Conservation (phyloP, 2,797 vertebrate genomes). For the Hypotaenidia philippensis region DNA sequence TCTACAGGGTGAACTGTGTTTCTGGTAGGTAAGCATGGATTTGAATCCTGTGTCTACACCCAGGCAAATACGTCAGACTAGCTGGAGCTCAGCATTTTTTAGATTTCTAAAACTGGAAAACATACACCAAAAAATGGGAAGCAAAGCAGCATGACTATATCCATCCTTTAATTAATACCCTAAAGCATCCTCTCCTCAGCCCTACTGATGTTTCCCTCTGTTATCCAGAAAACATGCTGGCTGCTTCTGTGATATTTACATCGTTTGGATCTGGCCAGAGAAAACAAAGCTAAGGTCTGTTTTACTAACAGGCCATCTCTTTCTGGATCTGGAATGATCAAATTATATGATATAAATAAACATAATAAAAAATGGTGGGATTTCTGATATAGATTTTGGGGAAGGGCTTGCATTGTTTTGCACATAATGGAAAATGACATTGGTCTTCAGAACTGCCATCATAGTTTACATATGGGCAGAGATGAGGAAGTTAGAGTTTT, state of each 20-base stretch:
- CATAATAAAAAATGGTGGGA: neutral
- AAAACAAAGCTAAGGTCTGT: neutral
- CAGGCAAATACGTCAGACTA: neutral
- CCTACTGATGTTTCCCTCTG: neutral
- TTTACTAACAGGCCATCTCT: neutral
- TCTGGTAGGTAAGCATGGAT: neutral
- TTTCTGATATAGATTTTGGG: neutral
- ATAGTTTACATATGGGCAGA: neutral
- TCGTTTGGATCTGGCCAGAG: neutral
- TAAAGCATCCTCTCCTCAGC: neutral
- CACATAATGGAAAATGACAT: neutral
- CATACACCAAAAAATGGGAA: neutral
- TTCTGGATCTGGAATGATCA: neutral
- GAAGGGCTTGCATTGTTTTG: neutral
- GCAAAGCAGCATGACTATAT: neutral
- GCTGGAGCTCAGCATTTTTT: neutral
- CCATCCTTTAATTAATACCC: neutral
- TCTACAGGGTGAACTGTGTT: neutral
- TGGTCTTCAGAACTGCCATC: neutral
- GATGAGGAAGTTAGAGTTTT: neutral
- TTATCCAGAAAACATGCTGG: neutral
- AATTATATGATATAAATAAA: neutral
- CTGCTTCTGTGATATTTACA: neutral
- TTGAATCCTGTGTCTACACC: neutral
- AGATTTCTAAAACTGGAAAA: neutral